These are phyloP conservation scores for Eilema caniola DNA, from an alignment of 2,888 invertebrate species.

Conservation along the genomic window DNA sequence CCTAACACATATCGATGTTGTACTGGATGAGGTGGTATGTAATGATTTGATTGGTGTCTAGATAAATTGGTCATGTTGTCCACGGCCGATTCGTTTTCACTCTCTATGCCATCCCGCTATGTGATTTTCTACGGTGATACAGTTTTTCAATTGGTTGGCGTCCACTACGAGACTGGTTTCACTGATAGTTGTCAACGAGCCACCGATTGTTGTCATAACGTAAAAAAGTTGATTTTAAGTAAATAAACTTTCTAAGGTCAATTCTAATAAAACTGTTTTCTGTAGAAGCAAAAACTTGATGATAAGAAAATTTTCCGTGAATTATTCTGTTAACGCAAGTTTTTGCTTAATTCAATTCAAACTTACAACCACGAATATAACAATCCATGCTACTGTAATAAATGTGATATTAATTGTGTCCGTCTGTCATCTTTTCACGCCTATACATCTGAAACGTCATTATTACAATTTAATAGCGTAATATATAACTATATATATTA, in stretches of 20 bases:
- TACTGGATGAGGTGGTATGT: constrained; percentile 21
- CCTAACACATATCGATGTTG: constrained; percentile 19
- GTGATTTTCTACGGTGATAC: constrained; percentile 76
- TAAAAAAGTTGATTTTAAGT: constrained; percentile 24
- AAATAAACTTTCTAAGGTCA: constrained; percentile 10
- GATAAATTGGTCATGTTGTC: constrained; percentile 61
- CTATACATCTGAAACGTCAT: neutral
- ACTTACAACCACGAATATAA: neutral
- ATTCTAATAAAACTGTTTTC: constrained; percentile 1
- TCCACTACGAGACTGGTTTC: constrained; percentile 68
- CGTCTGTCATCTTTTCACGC: neutral
- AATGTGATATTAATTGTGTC: neutral
- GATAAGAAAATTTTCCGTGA: neutral
- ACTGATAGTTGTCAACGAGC: constrained; percentile 61
- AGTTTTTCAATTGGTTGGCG: constrained; percentile 75
- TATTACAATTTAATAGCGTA: neutral
- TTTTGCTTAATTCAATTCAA: neutral
- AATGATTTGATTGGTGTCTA: constrained; percentile 52
- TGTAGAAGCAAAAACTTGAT: neutral
- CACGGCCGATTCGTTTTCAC: constrained; percentile 72
- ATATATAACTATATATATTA: no score
- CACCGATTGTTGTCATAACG: constrained; percentile 26
- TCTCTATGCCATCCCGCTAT: constrained; percentile 79
- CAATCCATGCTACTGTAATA: neutral
- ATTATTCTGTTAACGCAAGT: neutral